Evolutionary conservation across 1,140 invertebrate species (phyloP).

Genomic region (Ceratina calcarata): DNA sequence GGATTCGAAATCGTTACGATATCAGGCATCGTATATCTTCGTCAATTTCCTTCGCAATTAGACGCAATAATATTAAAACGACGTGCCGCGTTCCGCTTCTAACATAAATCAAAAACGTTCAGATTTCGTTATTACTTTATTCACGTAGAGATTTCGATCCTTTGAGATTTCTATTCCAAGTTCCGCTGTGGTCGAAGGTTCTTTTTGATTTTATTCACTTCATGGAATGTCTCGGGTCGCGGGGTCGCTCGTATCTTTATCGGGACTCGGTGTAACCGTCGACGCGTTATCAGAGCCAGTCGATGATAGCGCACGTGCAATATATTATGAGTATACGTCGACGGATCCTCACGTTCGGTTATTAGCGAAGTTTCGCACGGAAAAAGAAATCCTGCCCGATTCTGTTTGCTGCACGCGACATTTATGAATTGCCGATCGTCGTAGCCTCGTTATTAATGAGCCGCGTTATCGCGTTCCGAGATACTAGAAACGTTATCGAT

Average conservation of each 20-base stretch:
- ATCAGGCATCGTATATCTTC: conserved; percentile 13
- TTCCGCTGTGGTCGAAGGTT: conserved; percentile 13
- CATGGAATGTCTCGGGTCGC: conserved; percentile 73
- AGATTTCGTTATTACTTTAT: conserved; percentile 3
- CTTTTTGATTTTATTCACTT: conserved; percentile 35
- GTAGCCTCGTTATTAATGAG: conserved; percentile 43
- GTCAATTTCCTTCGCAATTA: conserved; percentile 44
- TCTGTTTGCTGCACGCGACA: background rate
- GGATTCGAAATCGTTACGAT: conserved; percentile 50
- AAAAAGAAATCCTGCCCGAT: background rate
- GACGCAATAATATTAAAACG: too few species aligned
- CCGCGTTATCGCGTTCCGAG: conserved; percentile 26
- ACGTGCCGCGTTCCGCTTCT: background rate
- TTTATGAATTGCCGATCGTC: conserved; percentile 7
- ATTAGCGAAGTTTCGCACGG: background rate
- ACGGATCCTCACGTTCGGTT: conserved; percentile 59
- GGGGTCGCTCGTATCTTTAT: conserved; percentile 76
- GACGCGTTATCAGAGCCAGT: conserved; percentile 52
- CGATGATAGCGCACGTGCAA: conserved; percentile 74
- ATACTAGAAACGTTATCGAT: conserved; percentile 15
- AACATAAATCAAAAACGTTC: background rate
- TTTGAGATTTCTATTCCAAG: background rate
- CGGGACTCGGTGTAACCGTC: conserved; percentile 69
- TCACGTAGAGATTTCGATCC: background rate
- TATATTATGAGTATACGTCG: conserved; percentile 66